Percentiles rank a stretch among this genome's conserved stretches.
Conservation (phyloP, 2,888 invertebrate genomes). For the Stenurella melanura region DNA sequence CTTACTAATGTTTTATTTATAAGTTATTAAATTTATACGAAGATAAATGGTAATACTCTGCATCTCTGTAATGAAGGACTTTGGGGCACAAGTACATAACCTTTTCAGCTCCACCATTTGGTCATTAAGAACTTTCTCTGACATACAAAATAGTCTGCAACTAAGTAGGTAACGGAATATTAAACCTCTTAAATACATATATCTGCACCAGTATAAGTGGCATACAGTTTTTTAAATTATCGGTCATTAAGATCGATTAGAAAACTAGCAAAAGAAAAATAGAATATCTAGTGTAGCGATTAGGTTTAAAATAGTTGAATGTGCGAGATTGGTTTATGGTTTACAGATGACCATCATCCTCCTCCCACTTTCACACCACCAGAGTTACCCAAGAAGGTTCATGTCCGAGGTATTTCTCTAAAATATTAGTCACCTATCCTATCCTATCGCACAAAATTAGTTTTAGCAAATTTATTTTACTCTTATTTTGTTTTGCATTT, state of each 20-base stretch:
- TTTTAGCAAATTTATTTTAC: constrained; percentile 42
- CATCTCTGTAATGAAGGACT: no score
- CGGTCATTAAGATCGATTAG: neutral
- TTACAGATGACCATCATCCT: constrained; percentile 97
- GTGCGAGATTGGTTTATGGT: constrained; percentile 83
- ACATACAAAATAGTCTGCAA: no score
- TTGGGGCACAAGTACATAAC: no score
- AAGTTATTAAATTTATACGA: no score
- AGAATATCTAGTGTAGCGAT: constrained; percentile 48
- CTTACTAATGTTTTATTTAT: no score
- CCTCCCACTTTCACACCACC: constrained; percentile 99
- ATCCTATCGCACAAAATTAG: constrained; percentile 42
- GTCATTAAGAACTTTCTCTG: no score
- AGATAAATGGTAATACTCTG: no score
- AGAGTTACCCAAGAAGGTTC: constrained; percentile 99
- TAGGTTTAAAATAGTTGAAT: constrained; percentile 69
- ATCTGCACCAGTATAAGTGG: neutral
- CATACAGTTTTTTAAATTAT: constrained; percentile 27
- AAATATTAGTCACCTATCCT: constrained; percentile 48
- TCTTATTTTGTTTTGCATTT: constrained; percentile 28
- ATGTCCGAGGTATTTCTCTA: constrained; percentile 88
- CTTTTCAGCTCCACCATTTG: no score
- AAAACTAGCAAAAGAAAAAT: constrained; percentile 32
- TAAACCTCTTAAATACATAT: neutral
- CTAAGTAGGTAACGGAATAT: no score